phyloP scores from a whole-genome alignment of 2,888 invertebrate species.

The Ochlodes sylvanus region DNA sequence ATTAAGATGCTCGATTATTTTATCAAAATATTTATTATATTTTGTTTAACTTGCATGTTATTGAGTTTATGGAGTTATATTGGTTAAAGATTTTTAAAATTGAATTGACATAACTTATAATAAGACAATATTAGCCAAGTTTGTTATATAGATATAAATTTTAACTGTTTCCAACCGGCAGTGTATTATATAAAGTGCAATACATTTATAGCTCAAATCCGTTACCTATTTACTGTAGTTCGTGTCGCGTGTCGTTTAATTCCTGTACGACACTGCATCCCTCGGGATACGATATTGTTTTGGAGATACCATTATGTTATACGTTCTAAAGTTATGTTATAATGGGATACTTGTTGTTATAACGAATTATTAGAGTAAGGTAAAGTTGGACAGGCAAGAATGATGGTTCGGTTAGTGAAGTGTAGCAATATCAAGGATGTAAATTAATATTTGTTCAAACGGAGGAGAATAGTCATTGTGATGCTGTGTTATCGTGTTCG shows the following conservation, averaged over 20 bases:
- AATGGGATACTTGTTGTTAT: constrained; percentile 49
- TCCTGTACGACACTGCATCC: constrained; percentile 41
- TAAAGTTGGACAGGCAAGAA: constrained; percentile 2
- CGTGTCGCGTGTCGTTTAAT: constrained; percentile 51
- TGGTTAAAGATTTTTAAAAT: too few relatives aligned
- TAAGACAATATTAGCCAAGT: too few relatives aligned
- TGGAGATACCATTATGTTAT: constrained; percentile 50
- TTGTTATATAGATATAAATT: too few relatives aligned
- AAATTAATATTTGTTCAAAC: too few relatives aligned
- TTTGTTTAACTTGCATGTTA: too few relatives aligned
- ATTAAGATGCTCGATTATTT: too few relatives aligned
- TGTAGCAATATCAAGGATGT: background rate
- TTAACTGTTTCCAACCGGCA: background rate
- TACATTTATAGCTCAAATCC: constrained; percentile 66
- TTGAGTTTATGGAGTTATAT: background rate
- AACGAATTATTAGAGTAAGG: constrained; percentile 14
- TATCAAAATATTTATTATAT: too few relatives aligned
- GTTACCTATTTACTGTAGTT: constrained; percentile 69
- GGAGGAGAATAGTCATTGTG: too few relatives aligned
- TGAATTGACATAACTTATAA: too few relatives aligned
- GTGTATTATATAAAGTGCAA: constrained; percentile 59
- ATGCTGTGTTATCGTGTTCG: too few relatives aligned
- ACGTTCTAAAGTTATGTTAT: constrained; percentile 44
- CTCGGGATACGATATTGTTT: constrained; percentile 44
- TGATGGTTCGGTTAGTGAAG: background rate